Base-by-base conservation (phyloP, 2,888 invertebrate genomes). In the Rotaria macrura region DNA sequence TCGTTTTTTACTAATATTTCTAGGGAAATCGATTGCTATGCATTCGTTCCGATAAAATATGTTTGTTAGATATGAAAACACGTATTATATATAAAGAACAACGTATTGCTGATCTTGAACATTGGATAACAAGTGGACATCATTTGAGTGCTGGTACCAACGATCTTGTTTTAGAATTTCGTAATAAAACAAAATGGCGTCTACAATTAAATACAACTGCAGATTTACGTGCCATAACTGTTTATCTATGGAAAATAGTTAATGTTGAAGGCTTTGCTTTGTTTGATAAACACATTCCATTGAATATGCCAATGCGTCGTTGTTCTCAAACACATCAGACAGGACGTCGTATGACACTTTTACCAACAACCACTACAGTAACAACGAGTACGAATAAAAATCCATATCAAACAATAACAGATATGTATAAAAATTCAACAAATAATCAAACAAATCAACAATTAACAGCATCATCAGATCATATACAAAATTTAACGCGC, bases 1-100 rank as follows among this genome's bases (percentile, higher is more conserved):
- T 43, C 10, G 6, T 43, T 43, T 43, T 10, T 43, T 7, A 43
- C 3, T 49, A 17, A 49, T 49, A 49, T 79, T 43, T 43, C n/a
- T 25, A 79, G 79, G 92, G 93, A 20, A 91, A 92, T 65, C 91
- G 93, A 34, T 89, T 93, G 25, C 90, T 93, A 85, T 93, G 93
- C 84, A 92, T 93, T 86, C 92, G 92, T 83, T 91, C 92, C 49
- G 92, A 92, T 87, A 92, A 92, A 88, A 91, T 93, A 84, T 92
- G 93, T 52, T 91, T 93, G 49, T 90, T 93, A 87, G 93, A 93
- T 90, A 92, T 92, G 88, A 92, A 92, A 88, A 92, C 93, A 4
- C 93, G 93, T 88, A 90, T 92, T 49, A 90, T 93, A 83, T 91
- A 92, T 34, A 92, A 93, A 88, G 74, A 74, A 57, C 84, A 86